Conservation (phyloP, 2,888 invertebrate species). For the Tipula lateralis region DNA sequence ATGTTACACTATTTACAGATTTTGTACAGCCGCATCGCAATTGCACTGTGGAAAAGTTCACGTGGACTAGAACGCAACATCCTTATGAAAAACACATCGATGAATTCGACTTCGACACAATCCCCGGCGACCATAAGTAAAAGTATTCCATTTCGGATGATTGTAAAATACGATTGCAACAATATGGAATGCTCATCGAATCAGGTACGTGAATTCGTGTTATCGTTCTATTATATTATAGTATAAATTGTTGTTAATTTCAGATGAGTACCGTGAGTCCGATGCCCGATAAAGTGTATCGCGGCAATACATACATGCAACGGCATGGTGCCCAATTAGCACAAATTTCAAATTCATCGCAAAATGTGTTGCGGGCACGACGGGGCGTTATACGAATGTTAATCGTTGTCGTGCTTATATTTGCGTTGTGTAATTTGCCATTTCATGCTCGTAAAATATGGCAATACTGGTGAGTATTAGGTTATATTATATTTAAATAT, state of each 20-base stretch:
- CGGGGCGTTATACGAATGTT: constrained; percentile 84
- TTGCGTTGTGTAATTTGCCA: constrained; percentile 84
- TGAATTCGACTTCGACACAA: constrained; percentile 38
- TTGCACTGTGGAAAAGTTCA: constrained; percentile 76
- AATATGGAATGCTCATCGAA: constrained; percentile 47
- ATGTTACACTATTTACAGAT: constrained; percentile 54
- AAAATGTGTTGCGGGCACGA: constrained; percentile 71
- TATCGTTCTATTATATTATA: not conserved
- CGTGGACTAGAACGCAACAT: constrained; percentile 57
- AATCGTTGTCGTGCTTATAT: constrained; percentile 81
- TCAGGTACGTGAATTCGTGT: constrained; percentile 43
- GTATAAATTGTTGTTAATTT: no score
- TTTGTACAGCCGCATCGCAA: constrained; percentile 77
- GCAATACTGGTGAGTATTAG: constrained; percentile 71
- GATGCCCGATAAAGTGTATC: not conserved
- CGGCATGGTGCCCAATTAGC: constrained; percentile 51
- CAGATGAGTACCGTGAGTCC: not conserved
- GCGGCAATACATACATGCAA: constrained; percentile 38
- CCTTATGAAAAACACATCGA: constrained; percentile 43
- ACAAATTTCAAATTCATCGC: constrained; percentile 65
- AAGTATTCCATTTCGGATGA: constrained; percentile 45
- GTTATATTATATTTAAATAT: no score
- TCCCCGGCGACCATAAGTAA: constrained; percentile 40
- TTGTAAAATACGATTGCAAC: constrained; percentile 39
- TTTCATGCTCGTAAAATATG: constrained; percentile 84